Evolutionary conservation across 2,113 vertebrate species (phyloP).

Genomic region (Mobula birostris): DNA sequence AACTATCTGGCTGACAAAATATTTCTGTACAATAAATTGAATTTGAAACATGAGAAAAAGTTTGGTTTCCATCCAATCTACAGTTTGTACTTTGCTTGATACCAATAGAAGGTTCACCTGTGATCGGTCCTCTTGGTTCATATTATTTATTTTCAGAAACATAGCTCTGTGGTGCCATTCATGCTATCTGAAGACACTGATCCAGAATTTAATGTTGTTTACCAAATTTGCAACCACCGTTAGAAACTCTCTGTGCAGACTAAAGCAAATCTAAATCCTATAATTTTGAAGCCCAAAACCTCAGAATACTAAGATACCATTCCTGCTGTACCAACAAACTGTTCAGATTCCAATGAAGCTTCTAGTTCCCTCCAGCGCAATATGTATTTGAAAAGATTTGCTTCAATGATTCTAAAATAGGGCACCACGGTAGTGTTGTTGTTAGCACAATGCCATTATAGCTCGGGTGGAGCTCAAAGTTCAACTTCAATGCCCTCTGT

Average conservation of each 20-base stretch:
- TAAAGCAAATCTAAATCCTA: background rate
- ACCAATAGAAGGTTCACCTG: background rate
- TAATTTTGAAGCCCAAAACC: background rate
- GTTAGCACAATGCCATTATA: too few species aligned
- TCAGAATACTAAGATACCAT: background rate
- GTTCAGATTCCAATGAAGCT: background rate
- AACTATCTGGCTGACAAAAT: background rate
- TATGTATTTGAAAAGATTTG: background rate
- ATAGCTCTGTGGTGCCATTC: too few species aligned
- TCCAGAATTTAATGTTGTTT: background rate
- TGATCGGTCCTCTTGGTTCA: background rate
- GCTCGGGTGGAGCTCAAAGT: too few species aligned
- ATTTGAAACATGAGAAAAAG: background rate
- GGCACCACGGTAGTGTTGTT: too few species aligned
- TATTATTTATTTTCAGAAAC: background rate
- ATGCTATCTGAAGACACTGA: background rate
- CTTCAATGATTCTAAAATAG: background rate
- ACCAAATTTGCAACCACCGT: background rate
- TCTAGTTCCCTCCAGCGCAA: background rate
- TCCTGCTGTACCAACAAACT: background rate
- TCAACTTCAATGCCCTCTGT: too few species aligned
- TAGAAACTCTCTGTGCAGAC: background rate
- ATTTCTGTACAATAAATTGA: background rate
- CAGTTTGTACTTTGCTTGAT: background rate
- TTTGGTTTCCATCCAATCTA: background rate